Conservation (phyloP, 2,113 vertebrate genomes). For the Pachypanchax playfairii region DNA sequence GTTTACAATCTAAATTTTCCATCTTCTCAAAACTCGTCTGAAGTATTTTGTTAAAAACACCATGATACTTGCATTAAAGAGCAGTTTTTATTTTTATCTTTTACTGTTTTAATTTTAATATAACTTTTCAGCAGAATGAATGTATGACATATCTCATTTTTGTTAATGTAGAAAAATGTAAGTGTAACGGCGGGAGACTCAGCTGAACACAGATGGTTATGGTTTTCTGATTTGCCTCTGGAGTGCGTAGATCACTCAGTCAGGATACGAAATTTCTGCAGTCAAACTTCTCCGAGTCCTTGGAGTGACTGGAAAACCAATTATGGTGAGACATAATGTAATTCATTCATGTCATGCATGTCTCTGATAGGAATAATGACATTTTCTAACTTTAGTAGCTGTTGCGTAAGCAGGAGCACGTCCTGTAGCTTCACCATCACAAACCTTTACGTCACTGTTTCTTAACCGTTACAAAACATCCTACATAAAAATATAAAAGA, state of each 20-base stretch:
- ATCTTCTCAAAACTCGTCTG: too few relatives aligned
- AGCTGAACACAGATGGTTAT: slow-evolving; percentile 44
- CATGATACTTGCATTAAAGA: too few relatives aligned
- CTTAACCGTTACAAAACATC: not conserved
- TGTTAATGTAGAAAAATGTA: slow-evolving; percentile 46
- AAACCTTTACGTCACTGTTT: too few relatives aligned
- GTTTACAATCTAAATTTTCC: too few relatives aligned
- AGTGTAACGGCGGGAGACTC: slow-evolving; percentile 9
- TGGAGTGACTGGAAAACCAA: slow-evolving; percentile 70
- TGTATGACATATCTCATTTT: not conserved
- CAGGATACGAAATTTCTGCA: slow-evolving; percentile 59
- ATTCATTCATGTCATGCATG: too few relatives aligned
- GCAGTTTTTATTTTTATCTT: not conserved
- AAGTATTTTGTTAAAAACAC: too few relatives aligned
- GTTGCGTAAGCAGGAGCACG: too few relatives aligned
- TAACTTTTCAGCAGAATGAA: not conserved
- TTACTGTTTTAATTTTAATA: not conserved
- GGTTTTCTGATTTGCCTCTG: slow-evolving; percentile 69
- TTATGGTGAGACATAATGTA: slow-evolving; percentile 59
- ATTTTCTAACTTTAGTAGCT: too few relatives aligned
- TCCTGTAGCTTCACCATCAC: too few relatives aligned
- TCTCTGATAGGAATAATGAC: not conserved
- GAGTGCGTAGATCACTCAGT: slow-evolving; percentile 70
- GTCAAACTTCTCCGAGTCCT: slow-evolving; percentile 20
- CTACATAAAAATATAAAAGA: too few relatives aligned